These are phyloP conservation scores for Argynnis bischoffii DNA, from an alignment of 2,888 invertebrate species.

Conservation along the genomic window DNA sequence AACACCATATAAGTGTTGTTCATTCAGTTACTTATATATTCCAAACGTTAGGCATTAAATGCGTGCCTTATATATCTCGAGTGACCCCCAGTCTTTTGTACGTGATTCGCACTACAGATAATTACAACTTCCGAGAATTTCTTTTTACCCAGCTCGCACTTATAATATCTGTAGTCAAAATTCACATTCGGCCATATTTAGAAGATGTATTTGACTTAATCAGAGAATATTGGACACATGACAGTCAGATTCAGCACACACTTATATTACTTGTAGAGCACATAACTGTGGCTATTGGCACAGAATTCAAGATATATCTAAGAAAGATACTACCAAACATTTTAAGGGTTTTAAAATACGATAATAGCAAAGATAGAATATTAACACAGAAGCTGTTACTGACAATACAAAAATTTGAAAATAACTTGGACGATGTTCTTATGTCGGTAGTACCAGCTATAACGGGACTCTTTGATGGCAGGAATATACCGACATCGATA, in stretches of 20 bases:
- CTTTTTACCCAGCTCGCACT: conserved; percentile 96
- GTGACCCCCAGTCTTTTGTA: conserved; percentile 94
- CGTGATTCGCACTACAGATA: conserved; percentile 94
- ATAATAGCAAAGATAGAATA: conserved; percentile 90
- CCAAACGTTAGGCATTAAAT: conserved; percentile 96
- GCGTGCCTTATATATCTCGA: conserved; percentile 95
- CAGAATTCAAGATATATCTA: conserved; percentile 97
- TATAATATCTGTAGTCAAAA: conserved; percentile 96
- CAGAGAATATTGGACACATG: conserved; percentile 95
- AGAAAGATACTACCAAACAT: conserved; percentile 97
- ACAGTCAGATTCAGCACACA: conserved; percentile 92
- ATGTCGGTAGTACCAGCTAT: conserved; percentile 97
- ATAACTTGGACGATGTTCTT: conserved; percentile 96
- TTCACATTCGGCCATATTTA: conserved; percentile 97
- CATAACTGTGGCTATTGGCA: conserved; percentile 95
- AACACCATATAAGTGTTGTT: conserved; percentile 97
- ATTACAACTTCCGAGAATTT: conserved; percentile 91
- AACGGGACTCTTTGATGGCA: conserved; percentile 93
- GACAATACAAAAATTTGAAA: conserved; percentile 96
- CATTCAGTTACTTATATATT: conserved; percentile 98
- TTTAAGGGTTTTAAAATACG: conserved; percentile 93
- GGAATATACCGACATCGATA: conserved; percentile 90
- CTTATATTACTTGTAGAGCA: conserved; percentile 95
- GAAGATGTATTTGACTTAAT: conserved; percentile 96
- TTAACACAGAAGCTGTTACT: conserved; percentile 92